Percentiles rank a stretch among this genome's conserved stretches.
These are phyloP conservation scores for Trichomycterus rosablanca DNA, from an alignment of 2,113 vertebrate genomes.

Conservation along the genomic window DNA sequence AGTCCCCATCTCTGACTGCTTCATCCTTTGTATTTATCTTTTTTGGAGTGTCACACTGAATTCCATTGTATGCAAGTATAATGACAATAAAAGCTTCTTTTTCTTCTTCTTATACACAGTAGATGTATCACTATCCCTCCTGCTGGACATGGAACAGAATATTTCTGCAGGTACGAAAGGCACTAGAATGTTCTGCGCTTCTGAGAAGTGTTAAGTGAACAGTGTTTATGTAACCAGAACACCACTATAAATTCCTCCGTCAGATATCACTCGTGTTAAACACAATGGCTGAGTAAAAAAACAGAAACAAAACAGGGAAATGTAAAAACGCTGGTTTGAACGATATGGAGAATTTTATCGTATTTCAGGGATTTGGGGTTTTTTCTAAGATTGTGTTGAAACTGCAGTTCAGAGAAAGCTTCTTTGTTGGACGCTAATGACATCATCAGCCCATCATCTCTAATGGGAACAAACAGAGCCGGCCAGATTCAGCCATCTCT, in stretches of 20 bases:
- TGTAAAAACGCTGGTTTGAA: too few relatives aligned
- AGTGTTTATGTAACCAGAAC: conserved; percentile 10
- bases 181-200: conserved; percentile 5
- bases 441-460: neutral
- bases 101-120: too few relatives aligned
- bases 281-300: conserved; percentile 2
- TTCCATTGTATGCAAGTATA: too few relatives aligned
- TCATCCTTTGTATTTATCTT: too few relatives aligned
- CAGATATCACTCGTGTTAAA: conserved; percentile 19
- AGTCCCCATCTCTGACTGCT: too few relatives aligned
- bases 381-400: neutral
- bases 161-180: conserved; percentile 2
- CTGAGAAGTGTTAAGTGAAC: conserved; percentile 3
- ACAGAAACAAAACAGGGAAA: neutral
- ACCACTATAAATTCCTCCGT: neutral
- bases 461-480: neutral
- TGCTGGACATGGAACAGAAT: conserved; percentile 1
- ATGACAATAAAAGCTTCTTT: too few relatives aligned
- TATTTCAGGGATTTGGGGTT: neutral
- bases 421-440: neutral
- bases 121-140: neutral
- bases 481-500: neutral
- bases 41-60: too few relatives aligned
- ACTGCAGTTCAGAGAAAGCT: neutral
- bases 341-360: neutral